Evolutionary conservation across 2,888 invertebrate species (phyloP), one percentile per base, ranked within the genome.

Genomic region (Xanthorhoe designata): DNA sequence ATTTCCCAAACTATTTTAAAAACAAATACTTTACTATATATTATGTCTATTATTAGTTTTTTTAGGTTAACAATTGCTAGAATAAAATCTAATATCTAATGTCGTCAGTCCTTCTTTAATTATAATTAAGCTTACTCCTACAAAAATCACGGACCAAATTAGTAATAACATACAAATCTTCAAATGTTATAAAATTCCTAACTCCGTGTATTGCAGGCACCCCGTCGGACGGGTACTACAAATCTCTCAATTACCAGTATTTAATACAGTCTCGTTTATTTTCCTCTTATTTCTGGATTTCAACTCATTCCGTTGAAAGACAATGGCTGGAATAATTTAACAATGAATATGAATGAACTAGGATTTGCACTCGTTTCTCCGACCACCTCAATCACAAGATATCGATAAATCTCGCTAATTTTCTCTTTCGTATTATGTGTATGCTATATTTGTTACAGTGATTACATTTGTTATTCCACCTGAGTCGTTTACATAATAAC

Each of bases 271-370:
- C 75, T 75, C 82, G 78, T 82, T 84, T 85, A 84, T 85, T 85
- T 83, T 82, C 80, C 81, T 82, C 82, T 80, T 72, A 72, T 72
- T 68, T 69, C 81, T 81, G 76, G 80, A 80, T 83, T 81, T 81
- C 82, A 84, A 85, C 88, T 88, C 82, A 84, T 87, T 88, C 83
- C 79, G 75, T 78, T 78, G 75, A 83, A 86, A 89, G 86, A 88
- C 86, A 89, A 87, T 85, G 84, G 82, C 85, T 83, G 83, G 87
- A 87, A 89, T 90, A 89, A 90, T 89, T 89, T 84, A 79, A 77
- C 82, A 82, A 91, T 91, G 89, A 90, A 91, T 91, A 91, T 90
- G 91, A 90, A 91, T 90, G 87, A 87, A 84, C 77, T 76, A 81
- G 84, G 83, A 84, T 83, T 88, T 83, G 81, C 86, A 87, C 85